phyloP scores from a whole-genome alignment of 2,888 invertebrate genomes.

The Torymus tubicola region DNA sequence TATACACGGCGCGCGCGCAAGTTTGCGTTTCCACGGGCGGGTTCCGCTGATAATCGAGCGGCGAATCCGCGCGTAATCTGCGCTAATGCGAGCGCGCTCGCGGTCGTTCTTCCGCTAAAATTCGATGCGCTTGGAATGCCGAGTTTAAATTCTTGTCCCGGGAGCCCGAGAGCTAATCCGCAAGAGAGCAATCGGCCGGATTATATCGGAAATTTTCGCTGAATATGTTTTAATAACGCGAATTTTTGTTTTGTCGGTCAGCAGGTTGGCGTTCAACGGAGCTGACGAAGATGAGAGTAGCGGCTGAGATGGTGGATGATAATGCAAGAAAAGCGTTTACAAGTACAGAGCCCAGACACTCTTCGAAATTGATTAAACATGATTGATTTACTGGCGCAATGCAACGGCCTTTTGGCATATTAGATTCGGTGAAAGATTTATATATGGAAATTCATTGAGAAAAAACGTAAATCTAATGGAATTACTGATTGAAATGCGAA shows the following conservation, averaged over 20 bases:
- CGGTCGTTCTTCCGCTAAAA: background rate
- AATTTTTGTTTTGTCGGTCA: too few species aligned
- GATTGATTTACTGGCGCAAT: slow-evolving; percentile 5
- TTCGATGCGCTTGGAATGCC: too few species aligned
- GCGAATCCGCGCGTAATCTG: slow-evolving; percentile 22
- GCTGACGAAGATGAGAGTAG: too few species aligned
- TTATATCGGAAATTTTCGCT: too few species aligned
- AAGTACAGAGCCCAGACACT: too few species aligned
- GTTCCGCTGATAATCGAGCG: slow-evolving; percentile 38
- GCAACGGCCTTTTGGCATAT: background rate
- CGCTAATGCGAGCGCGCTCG: slow-evolving; percentile 14
- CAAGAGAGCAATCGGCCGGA: too few species aligned
- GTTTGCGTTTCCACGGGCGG: slow-evolving; percentile 27
- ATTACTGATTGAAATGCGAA: slow-evolving; percentile 5
- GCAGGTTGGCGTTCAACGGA: too few species aligned
- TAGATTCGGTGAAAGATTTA: background rate
- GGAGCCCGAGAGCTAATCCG: too few species aligned
- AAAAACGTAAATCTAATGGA: slow-evolving; percentile 20
- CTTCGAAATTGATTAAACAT: background rate
- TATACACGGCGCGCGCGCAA: slow-evolving; percentile 7
- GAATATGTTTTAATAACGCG: too few species aligned
- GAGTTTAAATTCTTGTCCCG: too few species aligned
- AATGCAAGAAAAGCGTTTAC: too few species aligned
- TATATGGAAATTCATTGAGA: slow-evolving; percentile 13
- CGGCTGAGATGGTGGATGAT: too few species aligned